Base-by-base conservation (phyloP, 1,140 invertebrate genomes). In the Phymorhynchus buccinoides region DNA sequence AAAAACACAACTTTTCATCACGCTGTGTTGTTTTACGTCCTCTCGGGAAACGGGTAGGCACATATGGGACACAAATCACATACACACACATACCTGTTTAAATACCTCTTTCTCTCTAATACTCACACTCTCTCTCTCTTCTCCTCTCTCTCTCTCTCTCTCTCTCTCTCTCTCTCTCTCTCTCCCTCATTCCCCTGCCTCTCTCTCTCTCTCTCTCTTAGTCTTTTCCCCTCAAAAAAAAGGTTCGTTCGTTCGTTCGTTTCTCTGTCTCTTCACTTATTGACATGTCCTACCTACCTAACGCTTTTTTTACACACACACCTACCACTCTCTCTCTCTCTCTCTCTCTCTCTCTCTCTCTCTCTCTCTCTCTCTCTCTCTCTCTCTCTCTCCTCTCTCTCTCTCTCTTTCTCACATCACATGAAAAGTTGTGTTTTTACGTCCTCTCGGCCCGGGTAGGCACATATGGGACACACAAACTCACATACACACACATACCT, bases 101-200 rank as follows among this genome's bases (percentile, higher is more conserved):
- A 52, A 35, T 80, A 41, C 37, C 42, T 39, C 7, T 39, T 85
- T 62, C 80, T 78, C 37, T 68, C 42, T 18, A 56, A n/a, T 18
- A 9, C 48, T 52, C 48, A 48, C 48, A 52, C 12, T 52, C 22
- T 52, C 0, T 52, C 0, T 52, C 48, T 52, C 48, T 14, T 18
- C 48, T 18, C 48, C 12, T 18, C 48, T 52, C 48, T 52, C 48
- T 52, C 22, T 52, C 2, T 52, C 48, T 18, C 22, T 18, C 12
- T 52, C 48, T 27, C 22, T 27, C 12, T 62, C 7, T 62, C 22
- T 71, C 80, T 71, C 32, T 80, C 42, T 41, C 62, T 44, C 71
- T 85, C 85, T 48, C 41, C 48, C 30, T 73, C 30, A n/a, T 80
- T 80, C 56, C 56, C 42, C 44, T n/a, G n/a, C n/a, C 77, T 79